Conservation (phyloP, 2,113 vertebrate genomes). For the Turnix velox region DNA sequence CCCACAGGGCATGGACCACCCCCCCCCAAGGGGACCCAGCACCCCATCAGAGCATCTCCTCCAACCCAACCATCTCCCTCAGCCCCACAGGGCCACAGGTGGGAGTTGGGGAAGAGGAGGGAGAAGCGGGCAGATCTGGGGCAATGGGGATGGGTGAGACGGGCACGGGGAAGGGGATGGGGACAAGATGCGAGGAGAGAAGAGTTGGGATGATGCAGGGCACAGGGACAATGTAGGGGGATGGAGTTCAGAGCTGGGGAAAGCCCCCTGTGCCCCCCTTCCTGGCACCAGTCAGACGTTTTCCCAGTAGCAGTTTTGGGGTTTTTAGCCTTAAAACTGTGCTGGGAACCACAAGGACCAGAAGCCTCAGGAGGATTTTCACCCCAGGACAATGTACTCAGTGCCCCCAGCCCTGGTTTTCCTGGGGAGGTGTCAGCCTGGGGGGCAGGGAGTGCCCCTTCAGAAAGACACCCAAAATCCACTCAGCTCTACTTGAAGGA, state of each 20-base stretch:
- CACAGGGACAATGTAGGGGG: fast-evolving
- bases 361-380: neutral
- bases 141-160: neutral
- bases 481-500: fast-evolving
- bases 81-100: neutral
- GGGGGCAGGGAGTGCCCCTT: fast-evolving
- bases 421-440: neutral
- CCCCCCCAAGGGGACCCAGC: neutral
- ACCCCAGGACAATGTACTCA: fast-evolving
- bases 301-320: neutral
- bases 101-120: neutral
- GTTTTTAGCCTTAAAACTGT: neutral
- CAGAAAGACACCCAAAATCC: fast-evolving
- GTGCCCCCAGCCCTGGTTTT: neutral
- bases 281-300: neutral
- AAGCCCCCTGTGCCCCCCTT: neutral
- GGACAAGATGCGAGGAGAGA: neutral
- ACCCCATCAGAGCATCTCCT: neutral
- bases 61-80: fast-evolving
- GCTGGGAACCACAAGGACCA: neutral
- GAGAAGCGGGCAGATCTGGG: neutral
- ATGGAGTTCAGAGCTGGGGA: neutral
- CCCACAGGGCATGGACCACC: fast-evolving
- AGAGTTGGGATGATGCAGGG: neutral
- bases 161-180: neutral